Percentiles rank a stretch among this genome's conserved stretches.
Evolutionary conservation across 2,113 vertebrate genomes (phyloP).

Genomic region (Rhabdomys dilectus): DNA sequence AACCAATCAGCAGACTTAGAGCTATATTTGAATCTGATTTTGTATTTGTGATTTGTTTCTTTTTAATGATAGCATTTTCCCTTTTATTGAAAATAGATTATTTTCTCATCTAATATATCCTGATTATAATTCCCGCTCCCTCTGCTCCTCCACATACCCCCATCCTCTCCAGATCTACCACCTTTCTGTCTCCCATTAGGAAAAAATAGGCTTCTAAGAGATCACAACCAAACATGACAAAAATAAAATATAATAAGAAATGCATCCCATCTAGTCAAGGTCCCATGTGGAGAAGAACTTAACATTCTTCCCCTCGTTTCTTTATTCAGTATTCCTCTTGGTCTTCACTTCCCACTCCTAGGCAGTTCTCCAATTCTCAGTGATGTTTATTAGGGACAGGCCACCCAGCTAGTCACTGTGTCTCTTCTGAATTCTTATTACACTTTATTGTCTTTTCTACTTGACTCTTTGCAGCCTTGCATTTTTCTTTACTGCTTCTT

Average conservation of each 20-base stretch:
- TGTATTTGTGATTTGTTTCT: slow-evolving; percentile 16
- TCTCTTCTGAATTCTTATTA: slow-evolving; percentile 52
- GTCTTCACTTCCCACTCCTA: slow-evolving; percentile 7
- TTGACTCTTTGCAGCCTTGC: slow-evolving; percentile 45
- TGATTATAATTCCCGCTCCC: background rate
- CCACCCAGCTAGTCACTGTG: slow-evolving; percentile 58
- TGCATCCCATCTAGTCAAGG: background rate
- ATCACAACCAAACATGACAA: background rate
- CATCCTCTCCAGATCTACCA: background rate
- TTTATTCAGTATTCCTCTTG: background rate
- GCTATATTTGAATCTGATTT: background rate
- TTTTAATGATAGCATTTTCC: slow-evolving; percentile 10
- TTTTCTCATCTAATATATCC: background rate
- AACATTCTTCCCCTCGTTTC: slow-evolving; percentile 5
- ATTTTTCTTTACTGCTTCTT: slow-evolving; percentile 49
- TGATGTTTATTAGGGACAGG: slow-evolving; percentile 50
- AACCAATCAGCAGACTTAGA: background rate
- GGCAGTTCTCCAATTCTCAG: slow-evolving; percentile 46
- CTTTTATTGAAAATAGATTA: background rate
- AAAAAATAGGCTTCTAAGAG: background rate
- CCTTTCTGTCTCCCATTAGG: background rate
- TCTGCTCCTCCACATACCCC: background rate
- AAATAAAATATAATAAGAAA: slow-evolving; percentile 5
- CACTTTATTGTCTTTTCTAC: slow-evolving; percentile 56
- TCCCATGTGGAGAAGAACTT: slow-evolving; percentile 47